Evolutionary conservation across 1,140 invertebrate species (phyloP).

Genomic region (Dendrolimus punctatus): DNA sequence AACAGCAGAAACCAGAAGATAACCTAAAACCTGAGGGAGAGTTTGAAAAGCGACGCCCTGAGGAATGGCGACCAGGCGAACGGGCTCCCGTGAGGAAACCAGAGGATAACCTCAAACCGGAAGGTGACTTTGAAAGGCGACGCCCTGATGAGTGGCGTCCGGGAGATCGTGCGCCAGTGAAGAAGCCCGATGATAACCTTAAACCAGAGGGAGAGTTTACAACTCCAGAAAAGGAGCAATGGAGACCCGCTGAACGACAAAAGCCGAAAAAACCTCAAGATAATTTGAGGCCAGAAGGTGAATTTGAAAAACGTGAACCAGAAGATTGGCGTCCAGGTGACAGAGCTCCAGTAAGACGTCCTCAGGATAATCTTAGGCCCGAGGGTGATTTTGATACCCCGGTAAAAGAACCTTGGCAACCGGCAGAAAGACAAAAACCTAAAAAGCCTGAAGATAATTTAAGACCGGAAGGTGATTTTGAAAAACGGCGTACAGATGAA

Average conservation of each 20-base stretch:
- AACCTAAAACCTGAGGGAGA: conserved; percentile 65
- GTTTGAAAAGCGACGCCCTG: conserved; percentile 72
- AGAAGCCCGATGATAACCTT: conserved; percentile 72
- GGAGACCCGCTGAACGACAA: conserved; percentile 62
- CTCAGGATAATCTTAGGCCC: conserved; percentile 43
- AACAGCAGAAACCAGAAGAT: conserved; percentile 58
- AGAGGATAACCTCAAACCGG: conserved; percentile 70
- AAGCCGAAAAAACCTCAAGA: conserved; percentile 44
- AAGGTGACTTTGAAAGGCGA: conserved; percentile 72
- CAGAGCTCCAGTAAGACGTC: conserved; percentile 49
- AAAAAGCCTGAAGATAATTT: conserved; percentile 74
- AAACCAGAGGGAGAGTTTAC: conserved; percentile 76
- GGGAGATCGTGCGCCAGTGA: conserved; percentile 72
- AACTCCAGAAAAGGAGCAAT: conserved; percentile 54
- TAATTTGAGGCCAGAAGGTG: conserved; percentile 57
- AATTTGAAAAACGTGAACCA: conserved; percentile 64
- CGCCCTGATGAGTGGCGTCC: conserved; percentile 74
- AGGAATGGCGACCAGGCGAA: conserved; percentile 64
- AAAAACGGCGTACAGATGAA: conserved; percentile 80
- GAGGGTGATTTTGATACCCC: conserved; percentile 64
- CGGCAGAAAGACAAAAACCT: conserved; percentile 72
- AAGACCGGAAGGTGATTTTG: conserved; percentile 73
- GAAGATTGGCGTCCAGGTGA: conserved; percentile 69
- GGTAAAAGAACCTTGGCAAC: conserved; percentile 67
- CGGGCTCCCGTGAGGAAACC: conserved; percentile 48